Evolutionary conservation across 2,888 invertebrate genomes (phyloP).

Genomic region (Clepsis dumicolana): DNA sequence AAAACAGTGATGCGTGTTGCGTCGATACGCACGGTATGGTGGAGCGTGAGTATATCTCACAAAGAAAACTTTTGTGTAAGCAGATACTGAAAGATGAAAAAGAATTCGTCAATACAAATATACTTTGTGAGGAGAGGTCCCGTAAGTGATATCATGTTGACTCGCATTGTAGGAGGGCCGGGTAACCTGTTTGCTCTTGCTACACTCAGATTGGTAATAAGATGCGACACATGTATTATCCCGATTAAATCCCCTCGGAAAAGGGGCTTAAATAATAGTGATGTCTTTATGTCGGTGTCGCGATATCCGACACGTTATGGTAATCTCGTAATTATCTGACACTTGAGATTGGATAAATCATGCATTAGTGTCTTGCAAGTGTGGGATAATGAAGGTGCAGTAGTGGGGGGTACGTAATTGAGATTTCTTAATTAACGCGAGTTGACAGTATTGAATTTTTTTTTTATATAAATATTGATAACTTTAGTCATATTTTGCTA

Average conservation of each 20-base stretch:
- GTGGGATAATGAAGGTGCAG: constrained; percentile 12
- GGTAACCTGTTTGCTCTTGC: constrained; percentile 77
- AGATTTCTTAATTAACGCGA: neutral
- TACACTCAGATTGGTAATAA: constrained; percentile 83
- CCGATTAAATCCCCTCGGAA: constrained; percentile 79
- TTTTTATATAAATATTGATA: neutral
- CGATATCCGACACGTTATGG: constrained; percentile 44
- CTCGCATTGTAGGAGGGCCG: constrained; percentile 66
- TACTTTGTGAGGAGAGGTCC: constrained; percentile 69
- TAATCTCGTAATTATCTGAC: constrained; percentile 38
- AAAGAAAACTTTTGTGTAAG: constrained; percentile 55
- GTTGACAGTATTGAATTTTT: neutral
- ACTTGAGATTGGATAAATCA: constrained; percentile 26
- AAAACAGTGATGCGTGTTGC: constrained; percentile 25
- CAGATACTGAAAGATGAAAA: constrained; percentile 66
- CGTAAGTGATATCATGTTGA: constrained; percentile 82
- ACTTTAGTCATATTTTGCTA: no score
- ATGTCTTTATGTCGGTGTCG: constrained; percentile 63
- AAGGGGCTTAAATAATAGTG: constrained; percentile 75
- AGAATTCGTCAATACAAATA: constrained; percentile 74
- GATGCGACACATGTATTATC: constrained; percentile 85
- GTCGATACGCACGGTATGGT: neutral
- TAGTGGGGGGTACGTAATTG: neutral
- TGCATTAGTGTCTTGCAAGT: constrained; percentile 31
- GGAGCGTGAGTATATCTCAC: neutral